phyloP scores from a whole-genome alignment of 1,140 invertebrate species.

The Matsumurasca onukii region DNA sequence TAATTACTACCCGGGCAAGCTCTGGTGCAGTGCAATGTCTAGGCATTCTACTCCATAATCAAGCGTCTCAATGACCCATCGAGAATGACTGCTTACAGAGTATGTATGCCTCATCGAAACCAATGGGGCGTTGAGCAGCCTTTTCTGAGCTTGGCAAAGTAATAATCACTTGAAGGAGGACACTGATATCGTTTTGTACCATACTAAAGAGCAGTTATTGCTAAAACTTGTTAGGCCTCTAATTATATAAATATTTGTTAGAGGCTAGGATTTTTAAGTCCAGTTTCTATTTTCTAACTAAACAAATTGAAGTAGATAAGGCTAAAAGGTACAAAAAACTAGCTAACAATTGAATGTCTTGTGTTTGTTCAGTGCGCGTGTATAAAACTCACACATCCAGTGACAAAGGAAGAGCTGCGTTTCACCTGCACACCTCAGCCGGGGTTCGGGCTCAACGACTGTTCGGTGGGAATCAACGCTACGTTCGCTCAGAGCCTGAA shows the following conservation, averaged over 20 bases:
- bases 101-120: too few relatives aligned
- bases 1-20: too few relatives aligned
- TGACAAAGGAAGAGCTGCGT: constrained; percentile 9
- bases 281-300: not conserved
- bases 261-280: not conserved
- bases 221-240: not conserved
- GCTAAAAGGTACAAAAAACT: not conserved
- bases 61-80: too few relatives aligned
- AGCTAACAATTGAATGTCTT: not conserved
- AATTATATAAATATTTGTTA: not conserved
- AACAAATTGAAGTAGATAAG: not conserved
- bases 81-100: too few relatives aligned
- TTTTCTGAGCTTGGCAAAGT: not conserved
- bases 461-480: constrained; percentile 40
- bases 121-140: too few relatives aligned
- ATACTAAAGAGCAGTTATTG: too few relatives aligned
- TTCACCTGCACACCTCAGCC: constrained; percentile 35
- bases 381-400: not conserved
- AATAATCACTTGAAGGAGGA: not conserved
- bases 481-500: constrained; percentile 40
- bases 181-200: not conserved
- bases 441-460: constrained; percentile 22
- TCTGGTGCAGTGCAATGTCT: too few relatives aligned
- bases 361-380: not conserved
- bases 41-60: too few relatives aligned